A percentile compares a stretch with the other conserved stretches of the same genome.
Evolutionary conservation across 1,140 invertebrate genomes (phyloP).

Genomic region (Pissodes strobi): DNA sequence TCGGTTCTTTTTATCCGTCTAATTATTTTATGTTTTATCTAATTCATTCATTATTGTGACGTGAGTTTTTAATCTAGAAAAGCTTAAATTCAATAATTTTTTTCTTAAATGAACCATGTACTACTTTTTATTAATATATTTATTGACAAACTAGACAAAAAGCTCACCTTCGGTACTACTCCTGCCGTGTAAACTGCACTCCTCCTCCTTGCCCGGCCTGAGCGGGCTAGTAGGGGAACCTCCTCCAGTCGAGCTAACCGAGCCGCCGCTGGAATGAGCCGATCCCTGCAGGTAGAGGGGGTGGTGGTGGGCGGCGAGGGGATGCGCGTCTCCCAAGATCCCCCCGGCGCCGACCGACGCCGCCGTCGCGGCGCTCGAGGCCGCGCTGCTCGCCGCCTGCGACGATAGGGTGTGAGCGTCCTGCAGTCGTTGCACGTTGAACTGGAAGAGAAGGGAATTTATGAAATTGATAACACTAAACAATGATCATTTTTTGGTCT

Average conservation of each 20-base stretch:
- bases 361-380: slow-evolving; percentile 35
- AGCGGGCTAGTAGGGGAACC: slow-evolving; percentile 54
- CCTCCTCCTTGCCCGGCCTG: slow-evolving; percentile 60
- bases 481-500: no score
- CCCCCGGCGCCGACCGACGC: slow-evolving; percentile 37
- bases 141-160: not conserved
- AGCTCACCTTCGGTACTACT: slow-evolving; percentile 60
- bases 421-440: slow-evolving; percentile 52
- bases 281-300: slow-evolving; percentile 49
- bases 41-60: no score
- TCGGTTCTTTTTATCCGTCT: no score
- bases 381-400: slow-evolving; percentile 37
- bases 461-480: no score
- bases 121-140: not conserved
- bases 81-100: no score
- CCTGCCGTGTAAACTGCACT: slow-evolving; percentile 61
- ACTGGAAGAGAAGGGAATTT: slow-evolving; percentile 46
- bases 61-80: not conserved
- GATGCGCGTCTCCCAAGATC: slow-evolving; percentile 40
- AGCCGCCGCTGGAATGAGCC: slow-evolving; percentile 52
- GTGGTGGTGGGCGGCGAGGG: slow-evolving; percentile 39
- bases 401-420: slow-evolving; percentile 49
- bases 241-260: slow-evolving; percentile 53
- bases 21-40: no score
- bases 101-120: no score